These are phyloP conservation scores for Parasteatoda tepidariorum DNA, from an alignment of 1,140 invertebrate species.

Conservation along the genomic window DNA sequence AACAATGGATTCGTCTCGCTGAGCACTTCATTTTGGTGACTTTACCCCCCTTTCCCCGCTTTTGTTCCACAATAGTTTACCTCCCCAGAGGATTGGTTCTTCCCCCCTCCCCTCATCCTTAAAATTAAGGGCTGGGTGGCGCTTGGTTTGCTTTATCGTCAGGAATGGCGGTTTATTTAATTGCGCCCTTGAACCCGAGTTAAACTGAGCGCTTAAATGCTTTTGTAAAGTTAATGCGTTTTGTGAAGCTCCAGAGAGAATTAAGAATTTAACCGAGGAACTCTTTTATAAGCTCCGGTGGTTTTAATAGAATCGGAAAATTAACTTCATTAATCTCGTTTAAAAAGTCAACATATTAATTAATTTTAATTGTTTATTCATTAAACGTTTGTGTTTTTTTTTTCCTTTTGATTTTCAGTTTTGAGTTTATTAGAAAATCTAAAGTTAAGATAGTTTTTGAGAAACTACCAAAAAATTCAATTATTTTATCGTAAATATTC, in stretches of 20 bases:
- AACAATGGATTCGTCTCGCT: conserved; percentile 54
- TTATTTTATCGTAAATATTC: too few species aligned
- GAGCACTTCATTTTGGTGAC: conserved; percentile 32
- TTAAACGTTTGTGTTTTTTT: too few species aligned
- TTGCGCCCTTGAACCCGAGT: background rate
- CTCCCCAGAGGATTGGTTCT: background rate
- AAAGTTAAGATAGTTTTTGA: too few species aligned
- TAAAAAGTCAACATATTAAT: too few species aligned
- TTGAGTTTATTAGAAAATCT: too few species aligned
- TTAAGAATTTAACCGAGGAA: background rate
- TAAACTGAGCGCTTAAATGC: background rate
- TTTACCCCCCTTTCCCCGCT: background rate
- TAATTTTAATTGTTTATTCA: too few species aligned
- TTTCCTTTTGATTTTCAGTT: too few species aligned
- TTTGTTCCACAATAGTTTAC: background rate
- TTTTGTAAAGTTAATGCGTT: background rate
- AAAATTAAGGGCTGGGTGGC: background rate
- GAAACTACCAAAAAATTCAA: too few species aligned
- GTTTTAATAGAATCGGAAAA: background rate
- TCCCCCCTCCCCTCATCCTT: background rate
- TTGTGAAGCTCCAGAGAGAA: background rate
- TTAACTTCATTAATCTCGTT: too few species aligned
- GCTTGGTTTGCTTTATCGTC: background rate
- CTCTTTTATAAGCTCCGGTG: background rate
- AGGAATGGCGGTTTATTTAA: background rate